Base-by-base conservation (phyloP, 2,888 invertebrate genomes). In the Galerucella calmariensis region DNA sequence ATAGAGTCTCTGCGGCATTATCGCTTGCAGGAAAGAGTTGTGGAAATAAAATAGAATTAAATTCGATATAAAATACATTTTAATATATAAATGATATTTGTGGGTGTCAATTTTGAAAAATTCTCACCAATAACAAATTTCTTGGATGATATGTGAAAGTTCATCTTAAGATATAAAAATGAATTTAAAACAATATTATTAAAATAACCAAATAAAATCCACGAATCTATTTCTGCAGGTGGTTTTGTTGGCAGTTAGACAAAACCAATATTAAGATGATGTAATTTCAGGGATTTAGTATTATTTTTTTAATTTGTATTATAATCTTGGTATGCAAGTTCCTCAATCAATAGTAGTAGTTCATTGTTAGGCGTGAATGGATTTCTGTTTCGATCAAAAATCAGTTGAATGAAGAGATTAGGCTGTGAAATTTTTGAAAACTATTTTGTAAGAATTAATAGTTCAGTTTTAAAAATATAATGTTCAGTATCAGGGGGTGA, bases 251-350 rank as follows among this genome's bases (percentile, higher is more conserved):
- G 20, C 20, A 20, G 16, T 20, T n/a, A 51, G 51, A 51, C 51
- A 9, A 56, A 56, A 56, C 10, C 9, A 20, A 56, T 20, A 16
- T 20, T 56, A 56, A 62, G 53, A 66, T 58, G 67, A 70, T 77
- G 69, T 74, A 74, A 65, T 67, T 75, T 79, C 82, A 83, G 82
- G 83, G 81, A 81, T 81, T 80, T 83, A 81, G 79, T 80, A 80
- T 81, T 81, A 76, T 82, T 79, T 81, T 76, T 78, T 82, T 80
- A 78, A 79, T 79, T 81, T 82, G 78, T 80, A 81, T 78, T 79
- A 80, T 79, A 80, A 78, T 79, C 79, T 78, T 75, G 88, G 88
- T 88, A 87, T 87, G 83, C 86, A 85, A 88, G 88, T 88, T 88
- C 87, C 88, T 87, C 81, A 81, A 78, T 79, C 81, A 80, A 81